A percentile compares a stretch with the other conserved stretches of the same genome.
phyloP scores from a whole-genome alignment of 2,113 vertebrate genomes.

The Neoarius graeffei region DNA sequence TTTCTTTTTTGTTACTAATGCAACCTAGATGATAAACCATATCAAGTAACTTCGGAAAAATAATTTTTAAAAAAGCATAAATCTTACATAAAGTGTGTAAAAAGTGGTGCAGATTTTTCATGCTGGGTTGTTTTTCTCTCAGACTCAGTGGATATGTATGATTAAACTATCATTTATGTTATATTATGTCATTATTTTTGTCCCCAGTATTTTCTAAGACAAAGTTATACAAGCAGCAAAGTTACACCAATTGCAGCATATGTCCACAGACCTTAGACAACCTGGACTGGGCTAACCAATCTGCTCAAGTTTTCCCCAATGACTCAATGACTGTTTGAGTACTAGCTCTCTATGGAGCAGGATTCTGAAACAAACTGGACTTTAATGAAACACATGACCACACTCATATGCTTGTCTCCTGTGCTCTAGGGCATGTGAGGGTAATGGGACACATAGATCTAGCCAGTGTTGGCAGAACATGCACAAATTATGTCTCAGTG shows the following conservation, averaged over 20 bases:
- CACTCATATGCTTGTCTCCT: conserved; percentile 19
- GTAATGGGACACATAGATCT: background rate
- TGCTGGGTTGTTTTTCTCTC: background rate
- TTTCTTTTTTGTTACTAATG: background rate
- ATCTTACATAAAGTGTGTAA: background rate
- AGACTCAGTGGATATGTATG: background rate
- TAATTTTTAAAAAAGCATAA: background rate
- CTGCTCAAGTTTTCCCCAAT: background rate
- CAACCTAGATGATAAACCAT: background rate
- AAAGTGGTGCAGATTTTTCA: background rate
- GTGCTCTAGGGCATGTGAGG: conserved; percentile 10
- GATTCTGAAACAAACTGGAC: background rate
- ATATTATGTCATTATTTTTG: background rate
- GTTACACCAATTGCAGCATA: background rate
- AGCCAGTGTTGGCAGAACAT: background rate
- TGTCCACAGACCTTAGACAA: conserved; percentile 10
- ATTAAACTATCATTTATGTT: background rate
- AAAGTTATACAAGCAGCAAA: conserved; percentile 3
- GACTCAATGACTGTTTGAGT: background rate
- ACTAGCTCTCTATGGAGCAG: background rate
- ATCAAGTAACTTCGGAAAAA: background rate
- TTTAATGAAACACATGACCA: conserved; percentile 40
- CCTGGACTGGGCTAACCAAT: background rate
- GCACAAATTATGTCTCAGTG: background rate
- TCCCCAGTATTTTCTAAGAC: background rate